Evolutionary conservation across 2,888 invertebrate species (phyloP).

Genomic region (Pheosia tremula): DNA sequence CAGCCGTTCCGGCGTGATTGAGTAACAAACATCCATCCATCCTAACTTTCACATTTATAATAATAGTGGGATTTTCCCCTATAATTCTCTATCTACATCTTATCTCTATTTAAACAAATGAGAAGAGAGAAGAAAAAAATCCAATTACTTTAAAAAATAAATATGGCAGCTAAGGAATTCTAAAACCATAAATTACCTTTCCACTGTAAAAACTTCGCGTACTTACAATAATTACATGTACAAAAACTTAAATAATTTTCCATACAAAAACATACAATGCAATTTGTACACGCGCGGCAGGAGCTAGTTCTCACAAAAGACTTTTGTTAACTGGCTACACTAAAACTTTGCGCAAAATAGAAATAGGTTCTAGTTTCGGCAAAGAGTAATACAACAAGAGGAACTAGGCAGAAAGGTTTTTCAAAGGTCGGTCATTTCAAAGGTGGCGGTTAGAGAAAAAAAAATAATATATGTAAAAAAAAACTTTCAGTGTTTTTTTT

Average conservation of each 20-base stretch:
- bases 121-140: too few species aligned
- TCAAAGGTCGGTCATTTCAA: too few species aligned
- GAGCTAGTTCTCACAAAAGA: conserved; percentile 51
- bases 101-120: too few species aligned
- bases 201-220: neutral
- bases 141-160: too few species aligned
- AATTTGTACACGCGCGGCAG: conserved; percentile 35
- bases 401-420: neutral
- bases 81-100: too few species aligned
- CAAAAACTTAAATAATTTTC: conserved; percentile 4
- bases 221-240: conserved; percentile 4
- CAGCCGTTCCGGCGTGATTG: too few species aligned
- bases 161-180: neutral
- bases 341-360: conserved; percentile 54
- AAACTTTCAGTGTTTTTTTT: too few species aligned
- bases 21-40: too few species aligned
- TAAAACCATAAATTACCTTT: neutral
- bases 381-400: conserved; percentile 35
- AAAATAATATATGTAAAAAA: too few species aligned
- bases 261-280: conserved; percentile 26
- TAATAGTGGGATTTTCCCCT: too few species aligned
- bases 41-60: too few species aligned
- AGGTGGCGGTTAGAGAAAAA: too few species aligned
- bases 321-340: conserved; percentile 52
- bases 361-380: conserved; percentile 28